Conservation (phyloP, 1,140 invertebrate genomes). For the Diachasmimorpha longicaudata region DNA sequence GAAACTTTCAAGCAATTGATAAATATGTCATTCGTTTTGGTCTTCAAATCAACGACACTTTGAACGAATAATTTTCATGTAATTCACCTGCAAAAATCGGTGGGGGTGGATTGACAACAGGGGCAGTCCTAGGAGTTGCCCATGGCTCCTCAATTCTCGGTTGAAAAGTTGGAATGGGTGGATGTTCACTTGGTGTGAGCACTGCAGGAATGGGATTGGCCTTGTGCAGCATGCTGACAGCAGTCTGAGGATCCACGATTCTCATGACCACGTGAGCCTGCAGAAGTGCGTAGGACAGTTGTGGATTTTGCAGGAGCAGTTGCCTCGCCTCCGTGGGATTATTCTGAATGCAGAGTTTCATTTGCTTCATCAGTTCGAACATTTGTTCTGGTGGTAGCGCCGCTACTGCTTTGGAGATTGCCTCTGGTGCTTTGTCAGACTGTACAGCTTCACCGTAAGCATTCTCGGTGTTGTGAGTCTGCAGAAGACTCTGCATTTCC, state of each 20-base stretch:
- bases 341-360: slow-evolving; percentile 92
- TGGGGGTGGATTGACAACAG: slow-evolving; percentile 48
- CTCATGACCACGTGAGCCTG: slow-evolving; percentile 98
- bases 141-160: slow-evolving; percentile 57
- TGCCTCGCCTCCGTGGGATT: slow-evolving; percentile 88
- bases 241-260: slow-evolving; percentile 95
- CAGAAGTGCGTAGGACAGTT: slow-evolving; percentile 94
- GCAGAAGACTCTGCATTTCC: slow-evolving; percentile 90
- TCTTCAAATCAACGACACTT: too few relatives aligned
- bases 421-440: slow-evolving; percentile 94
- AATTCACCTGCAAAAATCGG: slow-evolving; percentile 43
- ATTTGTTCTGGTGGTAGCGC: slow-evolving; percentile 98
- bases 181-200: slow-evolving; percentile 69
- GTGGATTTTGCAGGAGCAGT: slow-evolving; percentile 98
- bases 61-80: too few relatives aligned
- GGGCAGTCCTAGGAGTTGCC: slow-evolving; percentile 37
- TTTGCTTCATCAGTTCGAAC: slow-evolving; percentile 99
- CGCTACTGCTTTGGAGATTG: slow-evolving; percentile 95
- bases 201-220: slow-evolving; percentile 78
- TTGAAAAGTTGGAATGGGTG: slow-evolving; percentile 45
- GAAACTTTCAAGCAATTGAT: too few relatives aligned
- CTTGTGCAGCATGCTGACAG: slow-evolving; percentile 90
- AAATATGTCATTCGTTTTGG: too few relatives aligned
- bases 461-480: slow-evolving; percentile 84
- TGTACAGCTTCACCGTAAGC: slow-evolving; percentile 84